phyloP scores from a whole-genome alignment of 2,797 vertebrate species.

The Brotula barbata region DNA sequence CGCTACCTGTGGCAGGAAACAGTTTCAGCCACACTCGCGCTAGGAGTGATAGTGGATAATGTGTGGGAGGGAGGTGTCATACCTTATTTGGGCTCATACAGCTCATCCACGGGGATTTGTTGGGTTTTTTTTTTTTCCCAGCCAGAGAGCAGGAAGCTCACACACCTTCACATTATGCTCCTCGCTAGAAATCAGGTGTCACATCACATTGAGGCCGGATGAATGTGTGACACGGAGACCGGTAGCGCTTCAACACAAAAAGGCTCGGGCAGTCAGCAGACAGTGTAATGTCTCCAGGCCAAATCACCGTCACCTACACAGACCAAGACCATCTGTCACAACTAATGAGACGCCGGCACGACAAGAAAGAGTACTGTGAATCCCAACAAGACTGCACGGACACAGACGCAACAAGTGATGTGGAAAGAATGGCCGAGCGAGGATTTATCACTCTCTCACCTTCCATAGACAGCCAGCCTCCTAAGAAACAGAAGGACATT shows the following conservation, averaged over 20 bases:
- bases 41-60: slow-evolving; percentile 21
- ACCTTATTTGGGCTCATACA: slow-evolving; percentile 32
- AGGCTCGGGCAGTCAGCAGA: slow-evolving; percentile 42
- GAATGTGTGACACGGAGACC: slow-evolving; percentile 48
- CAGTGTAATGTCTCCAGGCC: slow-evolving; percentile 49
- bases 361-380: slow-evolving; percentile 52
- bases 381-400: slow-evolving; percentile 21
- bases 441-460: slow-evolving; percentile 50
- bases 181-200: slow-evolving; percentile 65
- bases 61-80: slow-evolving; percentile 23
- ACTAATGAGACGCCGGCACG: slow-evolving; percentile 53
- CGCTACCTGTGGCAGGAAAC: slow-evolving; percentile 27
- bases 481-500: slow-evolving; percentile 3
- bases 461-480: slow-evolving; percentile 26
- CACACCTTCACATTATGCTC: slow-evolving; percentile 44
- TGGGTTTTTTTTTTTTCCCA: slow-evolving; percentile 15
- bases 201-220: slow-evolving; percentile 62
- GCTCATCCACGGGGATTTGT: too few relatives aligned
- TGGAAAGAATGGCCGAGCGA: slow-evolving; percentile 2
- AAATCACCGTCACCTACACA: slow-evolving; percentile 54
- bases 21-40: slow-evolving; percentile 16
- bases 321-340: slow-evolving; percentile 65
- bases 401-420: slow-evolving; percentile 24
- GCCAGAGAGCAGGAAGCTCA: slow-evolving; percentile 32
- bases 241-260: slow-evolving; percentile 34